Evolutionary conservation across 2,797 vertebrate species (phyloP).

Genomic region (Gila robusta): DNA sequence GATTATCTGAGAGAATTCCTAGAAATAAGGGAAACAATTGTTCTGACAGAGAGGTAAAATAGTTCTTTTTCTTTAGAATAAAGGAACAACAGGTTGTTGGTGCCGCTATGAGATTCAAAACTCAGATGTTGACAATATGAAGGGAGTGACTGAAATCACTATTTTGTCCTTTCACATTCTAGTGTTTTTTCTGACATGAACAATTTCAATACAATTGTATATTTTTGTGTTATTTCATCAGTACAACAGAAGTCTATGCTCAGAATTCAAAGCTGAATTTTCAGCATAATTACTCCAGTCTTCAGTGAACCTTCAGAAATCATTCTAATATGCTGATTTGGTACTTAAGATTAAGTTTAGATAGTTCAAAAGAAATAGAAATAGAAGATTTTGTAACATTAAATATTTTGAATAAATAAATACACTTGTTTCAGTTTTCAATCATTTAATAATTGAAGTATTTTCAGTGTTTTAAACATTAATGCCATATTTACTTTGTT

Average conservation of each 20-base stretch:
- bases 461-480: background rate
- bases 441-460: background rate
- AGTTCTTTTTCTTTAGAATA: background rate
- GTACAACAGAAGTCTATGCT: background rate
- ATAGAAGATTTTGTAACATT: background rate
- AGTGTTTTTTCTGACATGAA: background rate
- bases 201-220: background rate
- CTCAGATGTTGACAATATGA: background rate
- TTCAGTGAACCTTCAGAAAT: background rate
- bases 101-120: background rate
- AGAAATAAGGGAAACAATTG: background rate
- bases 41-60: background rate
- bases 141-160: background rate
- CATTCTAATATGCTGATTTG: background rate
- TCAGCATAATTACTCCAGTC: background rate
- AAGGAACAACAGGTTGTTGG: background rate
- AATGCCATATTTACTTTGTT: background rate
- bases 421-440: background rate
- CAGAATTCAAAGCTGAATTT: background rate
- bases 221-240: background rate
- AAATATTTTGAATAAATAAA: background rate
- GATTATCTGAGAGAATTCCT: background rate
- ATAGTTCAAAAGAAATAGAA: background rate
- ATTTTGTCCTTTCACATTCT: background rate
- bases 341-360: background rate